phyloP scores from a whole-genome alignment of 2,888 invertebrate genomes.

The Tipula vernalis region DNA sequence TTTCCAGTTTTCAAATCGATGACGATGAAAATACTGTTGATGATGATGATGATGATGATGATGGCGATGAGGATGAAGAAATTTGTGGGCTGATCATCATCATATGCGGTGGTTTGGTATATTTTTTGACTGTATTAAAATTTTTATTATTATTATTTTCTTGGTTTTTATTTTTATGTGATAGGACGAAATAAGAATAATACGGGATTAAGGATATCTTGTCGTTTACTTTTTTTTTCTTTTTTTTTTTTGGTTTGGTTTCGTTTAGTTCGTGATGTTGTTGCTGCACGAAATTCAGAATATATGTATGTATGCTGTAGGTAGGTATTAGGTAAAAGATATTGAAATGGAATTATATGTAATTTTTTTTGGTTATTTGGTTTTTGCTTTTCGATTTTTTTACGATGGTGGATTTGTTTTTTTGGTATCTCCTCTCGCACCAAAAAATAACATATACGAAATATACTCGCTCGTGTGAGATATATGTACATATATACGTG shows the following conservation, averaged over 20 bases:
- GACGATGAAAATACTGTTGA: neutral
- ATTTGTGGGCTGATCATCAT: neutral
- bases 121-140: neutral
- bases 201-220: neutral
- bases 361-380: neutral
- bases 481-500: neutral
- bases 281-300: neutral
- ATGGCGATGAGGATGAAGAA: neutral
- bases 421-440: neutral
- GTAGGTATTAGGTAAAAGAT: constrained; percentile 4
- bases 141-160: constrained; percentile 4
- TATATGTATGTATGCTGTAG: neutral
- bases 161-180: constrained; percentile 4
- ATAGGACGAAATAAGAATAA: constrained; percentile 4
- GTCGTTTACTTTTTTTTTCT: neutral
- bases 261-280: neutral
- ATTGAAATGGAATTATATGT: neutral
- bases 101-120: neutral
- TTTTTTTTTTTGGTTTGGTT: neutral
- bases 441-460: neutral
- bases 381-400: neutral
- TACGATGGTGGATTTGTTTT: neutral
- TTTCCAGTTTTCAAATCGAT: neutral
- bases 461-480: neutral
- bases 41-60: neutral